These are phyloP conservation scores for Sitobion miscanthi DNA, from an alignment of 1,140 invertebrate species.

Conservation along the genomic window DNA sequence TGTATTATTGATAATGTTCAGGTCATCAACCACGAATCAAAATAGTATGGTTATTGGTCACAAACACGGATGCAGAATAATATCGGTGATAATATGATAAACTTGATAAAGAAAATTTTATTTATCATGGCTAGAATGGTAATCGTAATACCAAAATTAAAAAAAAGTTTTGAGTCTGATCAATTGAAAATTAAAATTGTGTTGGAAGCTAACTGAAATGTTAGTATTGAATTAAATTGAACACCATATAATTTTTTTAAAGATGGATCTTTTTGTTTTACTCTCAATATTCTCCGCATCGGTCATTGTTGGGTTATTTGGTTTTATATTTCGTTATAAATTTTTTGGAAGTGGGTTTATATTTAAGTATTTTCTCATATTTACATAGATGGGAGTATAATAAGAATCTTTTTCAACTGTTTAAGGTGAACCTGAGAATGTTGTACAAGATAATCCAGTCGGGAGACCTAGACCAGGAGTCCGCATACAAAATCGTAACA, in stretches of 20 bases:
- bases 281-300: constrained; percentile 57
- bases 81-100: no score
- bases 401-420: not conserved
- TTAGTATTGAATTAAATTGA: not conserved
- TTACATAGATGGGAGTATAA: not conserved
- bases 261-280: constrained; percentile 58
- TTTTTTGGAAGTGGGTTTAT: constrained; percentile 21
- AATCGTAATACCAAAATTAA: no score
- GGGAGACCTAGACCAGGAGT: not conserved
- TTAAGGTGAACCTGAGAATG: constrained; percentile 2
- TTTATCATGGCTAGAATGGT: no score
- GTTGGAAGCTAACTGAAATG: not conserved
- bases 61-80: no score
- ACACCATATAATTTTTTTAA: not conserved
- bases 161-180: no score
- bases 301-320: constrained; percentile 58
- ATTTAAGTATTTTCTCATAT: not conserved
- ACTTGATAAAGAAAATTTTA: no score
- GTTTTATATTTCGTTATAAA: constrained; percentile 57
- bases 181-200: not conserved
- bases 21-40: no score
- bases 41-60: no score
- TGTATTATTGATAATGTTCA: not conserved
- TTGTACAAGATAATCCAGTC: not conserved
- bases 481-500: not conserved